Evolutionary conservation across 2,797 vertebrate species (phyloP).

Genomic region (Ctenopoma kingsleyae): DNA sequence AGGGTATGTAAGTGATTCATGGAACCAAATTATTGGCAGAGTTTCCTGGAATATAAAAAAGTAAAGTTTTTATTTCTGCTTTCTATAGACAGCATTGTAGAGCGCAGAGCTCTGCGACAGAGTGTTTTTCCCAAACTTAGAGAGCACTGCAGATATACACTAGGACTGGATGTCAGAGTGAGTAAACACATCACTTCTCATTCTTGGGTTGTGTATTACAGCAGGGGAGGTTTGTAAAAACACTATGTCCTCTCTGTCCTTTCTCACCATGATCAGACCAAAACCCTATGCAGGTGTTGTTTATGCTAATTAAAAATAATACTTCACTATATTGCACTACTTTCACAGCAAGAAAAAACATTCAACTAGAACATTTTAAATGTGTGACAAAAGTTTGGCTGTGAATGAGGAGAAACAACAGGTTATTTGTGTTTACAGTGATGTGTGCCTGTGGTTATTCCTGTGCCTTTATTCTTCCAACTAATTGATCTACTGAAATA

Average conservation of each 20-base stretch:
- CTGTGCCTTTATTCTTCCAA: background rate
- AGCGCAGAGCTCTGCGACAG: slow-evolving; percentile 82
- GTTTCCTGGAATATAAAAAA: background rate
- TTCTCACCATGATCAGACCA: background rate
- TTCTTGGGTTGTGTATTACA: background rate
- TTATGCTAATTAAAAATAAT: background rate
- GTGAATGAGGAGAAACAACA: too few relatives aligned
- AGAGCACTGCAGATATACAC: slow-evolving; percentile 76
- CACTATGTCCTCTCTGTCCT: background rate
- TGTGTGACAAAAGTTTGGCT: background rate
- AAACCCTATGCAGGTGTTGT: background rate
- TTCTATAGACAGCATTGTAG: slow-evolving; percentile 76
- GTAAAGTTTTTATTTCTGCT: slow-evolving; percentile 26
- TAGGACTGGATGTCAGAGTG: slow-evolving; percentile 85
- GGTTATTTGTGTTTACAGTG: too few relatives aligned
- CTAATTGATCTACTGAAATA: background rate
- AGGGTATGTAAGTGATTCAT: slow-evolving; percentile 69
- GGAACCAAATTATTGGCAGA: background rate
- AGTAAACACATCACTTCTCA: slow-evolving; percentile 29
- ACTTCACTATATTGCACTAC: background rate
- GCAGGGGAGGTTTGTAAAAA: background rate
- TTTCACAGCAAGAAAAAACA: background rate
- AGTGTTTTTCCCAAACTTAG: slow-evolving; percentile 81
- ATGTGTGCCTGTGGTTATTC: background rate
- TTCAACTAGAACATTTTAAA: background rate